phyloP scores from a whole-genome alignment of 1,140 invertebrate species.

The Drosophila simulans region DNA sequence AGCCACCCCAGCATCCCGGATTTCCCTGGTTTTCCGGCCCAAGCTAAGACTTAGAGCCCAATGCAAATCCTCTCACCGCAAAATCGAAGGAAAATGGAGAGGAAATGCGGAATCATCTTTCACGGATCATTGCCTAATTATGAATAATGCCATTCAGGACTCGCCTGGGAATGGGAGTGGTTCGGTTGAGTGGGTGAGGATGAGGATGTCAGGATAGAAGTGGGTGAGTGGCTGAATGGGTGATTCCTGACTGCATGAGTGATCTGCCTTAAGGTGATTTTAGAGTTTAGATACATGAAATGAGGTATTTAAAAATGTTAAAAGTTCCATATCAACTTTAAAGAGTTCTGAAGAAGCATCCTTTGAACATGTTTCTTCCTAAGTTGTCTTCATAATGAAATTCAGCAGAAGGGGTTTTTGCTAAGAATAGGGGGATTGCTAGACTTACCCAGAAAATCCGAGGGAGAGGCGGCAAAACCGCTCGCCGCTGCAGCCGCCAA shows the following conservation, averaged over 20 bases:
- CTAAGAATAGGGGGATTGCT: background rate
- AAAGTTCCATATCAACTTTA: too few species aligned
- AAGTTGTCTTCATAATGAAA: too few species aligned
- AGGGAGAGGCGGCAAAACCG: conserved; percentile 86
- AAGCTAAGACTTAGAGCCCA: conserved; percentile 35
- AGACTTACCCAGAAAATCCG: conserved; percentile 90
- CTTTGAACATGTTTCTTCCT: too few species aligned
- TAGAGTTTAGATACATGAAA: background rate
- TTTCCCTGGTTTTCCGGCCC: conserved; percentile 1
- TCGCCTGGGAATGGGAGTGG: conserved; percentile 9
- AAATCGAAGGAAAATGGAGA: conserved; percentile 53
- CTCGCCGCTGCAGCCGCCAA: conserved; percentile 86
- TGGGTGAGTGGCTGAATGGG: conserved; percentile 1
- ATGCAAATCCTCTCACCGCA: conserved; percentile 77
- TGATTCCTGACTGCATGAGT: conserved; percentile 34
- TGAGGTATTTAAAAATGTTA: background rate
- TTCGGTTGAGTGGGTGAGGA: conserved; percentile 10
- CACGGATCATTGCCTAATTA: conserved; percentile 81
- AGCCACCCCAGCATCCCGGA: conserved; percentile 20
- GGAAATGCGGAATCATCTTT: conserved; percentile 80
- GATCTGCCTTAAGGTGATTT: conserved; percentile 63
- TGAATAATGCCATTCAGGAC: conserved; percentile 75
- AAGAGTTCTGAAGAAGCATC: too few species aligned
- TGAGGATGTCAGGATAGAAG: conserved; percentile 12
- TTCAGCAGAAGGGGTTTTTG: too few species aligned